Percentiles rank a stretch among this genome's conserved stretches.
phyloP scores from a whole-genome alignment of 2,113 vertebrate species.

The Hydrolagus affinis region DNA sequence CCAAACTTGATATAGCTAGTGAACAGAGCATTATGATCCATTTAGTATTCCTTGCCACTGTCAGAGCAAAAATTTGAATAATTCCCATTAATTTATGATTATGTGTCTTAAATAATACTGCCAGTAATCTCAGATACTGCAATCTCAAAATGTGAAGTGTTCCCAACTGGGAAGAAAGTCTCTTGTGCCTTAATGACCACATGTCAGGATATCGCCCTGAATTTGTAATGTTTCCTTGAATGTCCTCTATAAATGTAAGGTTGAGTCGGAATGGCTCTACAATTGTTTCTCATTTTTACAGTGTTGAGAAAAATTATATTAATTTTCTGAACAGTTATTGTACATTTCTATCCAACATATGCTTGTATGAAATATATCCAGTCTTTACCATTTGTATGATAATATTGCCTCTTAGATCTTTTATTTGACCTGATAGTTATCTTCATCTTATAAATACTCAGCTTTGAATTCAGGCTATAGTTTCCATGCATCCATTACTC shows the following conservation, averaged over 20 bases:
- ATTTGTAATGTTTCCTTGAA: neutral
- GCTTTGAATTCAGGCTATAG: no score
- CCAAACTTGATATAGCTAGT: no score
- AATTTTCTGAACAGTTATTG: no score
- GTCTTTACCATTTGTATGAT: no score
- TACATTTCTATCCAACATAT: no score
- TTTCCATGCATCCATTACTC: no score
- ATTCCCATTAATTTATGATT: neutral
- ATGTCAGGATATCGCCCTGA: neutral
- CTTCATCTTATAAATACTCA: no score
- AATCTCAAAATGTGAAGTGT: neutral
- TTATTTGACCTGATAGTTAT: no score
- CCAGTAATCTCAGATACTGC: neutral
- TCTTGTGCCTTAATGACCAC: neutral
- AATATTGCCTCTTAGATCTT: no score
- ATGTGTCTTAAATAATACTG: neutral
- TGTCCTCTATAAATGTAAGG: no score
- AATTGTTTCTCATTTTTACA: neutral
- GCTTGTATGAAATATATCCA: no score
- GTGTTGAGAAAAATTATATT: no score
- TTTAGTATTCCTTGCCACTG: neutral
- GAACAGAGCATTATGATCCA: neutral
- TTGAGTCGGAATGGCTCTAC: neutral
- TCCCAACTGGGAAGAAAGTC: neutral
- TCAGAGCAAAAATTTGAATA: neutral